A percentile compares a stretch with the other conserved stretches of the same genome.
phyloP scores from a whole-genome alignment of 2,113 vertebrate species.

The Sisor rabdophorus region DNA sequence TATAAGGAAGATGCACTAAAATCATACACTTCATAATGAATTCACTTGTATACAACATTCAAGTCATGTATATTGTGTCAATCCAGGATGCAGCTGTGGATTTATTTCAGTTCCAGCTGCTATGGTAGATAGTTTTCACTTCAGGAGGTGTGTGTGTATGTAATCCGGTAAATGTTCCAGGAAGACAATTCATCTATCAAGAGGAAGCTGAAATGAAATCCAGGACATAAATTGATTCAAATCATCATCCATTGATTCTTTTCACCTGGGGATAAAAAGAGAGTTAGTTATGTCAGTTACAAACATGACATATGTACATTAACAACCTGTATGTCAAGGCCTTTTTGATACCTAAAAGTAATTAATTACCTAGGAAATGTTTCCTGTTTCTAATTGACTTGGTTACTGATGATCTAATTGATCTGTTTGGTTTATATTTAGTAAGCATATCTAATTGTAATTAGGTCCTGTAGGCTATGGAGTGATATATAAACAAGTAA shows the following conservation, averaged over 20 bases:
- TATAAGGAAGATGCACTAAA: conserved; percentile 6
- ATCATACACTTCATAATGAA: not conserved
- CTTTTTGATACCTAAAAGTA: not conserved
- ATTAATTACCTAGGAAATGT: not conserved
- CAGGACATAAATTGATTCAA: conserved; percentile 1
- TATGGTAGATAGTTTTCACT: not conserved
- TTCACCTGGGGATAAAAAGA: conserved; percentile 31
- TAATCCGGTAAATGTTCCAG: not conserved
- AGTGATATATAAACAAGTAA: too few species aligned
- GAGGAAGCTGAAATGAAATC: conserved; percentile 14
- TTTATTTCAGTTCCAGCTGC: not conserved
- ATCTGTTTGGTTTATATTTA: too few species aligned
- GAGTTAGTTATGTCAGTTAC: conserved; percentile 10
- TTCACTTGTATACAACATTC: not conserved
- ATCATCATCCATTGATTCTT: not conserved
- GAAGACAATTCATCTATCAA: conserved; percentile 15
- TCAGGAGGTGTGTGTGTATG: not conserved
- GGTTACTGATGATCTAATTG: too few species aligned
- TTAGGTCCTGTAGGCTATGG: too few species aligned
- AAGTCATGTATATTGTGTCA: not conserved
- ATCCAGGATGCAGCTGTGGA: not conserved
- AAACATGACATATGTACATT: not conserved
- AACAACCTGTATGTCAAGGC: not conserved
- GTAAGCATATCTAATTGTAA: too few species aligned
- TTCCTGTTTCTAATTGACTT: too few species aligned